Conservation (phyloP, 2,113 vertebrate genomes). For the Osmerus eperlanus region DNA sequence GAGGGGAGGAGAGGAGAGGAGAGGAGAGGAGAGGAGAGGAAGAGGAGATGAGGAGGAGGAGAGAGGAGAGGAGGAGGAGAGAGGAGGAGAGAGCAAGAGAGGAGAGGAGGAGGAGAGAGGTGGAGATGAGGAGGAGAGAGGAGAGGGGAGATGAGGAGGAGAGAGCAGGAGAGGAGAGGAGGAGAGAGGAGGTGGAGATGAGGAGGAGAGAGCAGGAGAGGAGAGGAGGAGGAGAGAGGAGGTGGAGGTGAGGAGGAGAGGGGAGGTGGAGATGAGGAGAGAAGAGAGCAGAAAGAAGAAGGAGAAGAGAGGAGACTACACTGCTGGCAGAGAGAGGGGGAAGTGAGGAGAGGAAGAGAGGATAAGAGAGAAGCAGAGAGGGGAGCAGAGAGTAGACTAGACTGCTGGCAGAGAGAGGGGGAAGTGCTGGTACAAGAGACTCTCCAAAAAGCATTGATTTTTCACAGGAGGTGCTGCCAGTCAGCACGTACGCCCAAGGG, state of each 20-base stretch:
- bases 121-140: no score
- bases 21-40: slow-evolving; percentile 27
- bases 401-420: no score
- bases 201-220: slow-evolving; percentile 44
- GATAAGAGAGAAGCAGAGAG: slow-evolving; percentile 26
- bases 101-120: no score
- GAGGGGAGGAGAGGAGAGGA: no score
- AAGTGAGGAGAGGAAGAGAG: no score
- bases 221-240: slow-evolving; percentile 2
- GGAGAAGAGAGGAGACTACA: no score
- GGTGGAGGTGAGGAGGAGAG: background rate
- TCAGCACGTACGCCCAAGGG: slow-evolving; percentile 66
- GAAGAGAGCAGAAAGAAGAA: no score
- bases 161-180: no score
- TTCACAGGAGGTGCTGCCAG: slow-evolving; percentile 56
- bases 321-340: no score
- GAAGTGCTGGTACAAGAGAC: slow-evolving; percentile 45
- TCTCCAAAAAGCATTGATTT: slow-evolving; percentile 65
- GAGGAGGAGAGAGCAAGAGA: no score
- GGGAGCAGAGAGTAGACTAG: slow-evolving; percentile 44
- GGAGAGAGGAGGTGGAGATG: background rate
- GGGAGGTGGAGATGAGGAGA: no score
- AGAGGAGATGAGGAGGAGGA: slow-evolving; percentile 1
- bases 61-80: slow-evolving; percentile 29
- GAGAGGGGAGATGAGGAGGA: no score